Conservation (phyloP, 2,797 vertebrate genomes). For the Brachymystax lenok region DNA sequence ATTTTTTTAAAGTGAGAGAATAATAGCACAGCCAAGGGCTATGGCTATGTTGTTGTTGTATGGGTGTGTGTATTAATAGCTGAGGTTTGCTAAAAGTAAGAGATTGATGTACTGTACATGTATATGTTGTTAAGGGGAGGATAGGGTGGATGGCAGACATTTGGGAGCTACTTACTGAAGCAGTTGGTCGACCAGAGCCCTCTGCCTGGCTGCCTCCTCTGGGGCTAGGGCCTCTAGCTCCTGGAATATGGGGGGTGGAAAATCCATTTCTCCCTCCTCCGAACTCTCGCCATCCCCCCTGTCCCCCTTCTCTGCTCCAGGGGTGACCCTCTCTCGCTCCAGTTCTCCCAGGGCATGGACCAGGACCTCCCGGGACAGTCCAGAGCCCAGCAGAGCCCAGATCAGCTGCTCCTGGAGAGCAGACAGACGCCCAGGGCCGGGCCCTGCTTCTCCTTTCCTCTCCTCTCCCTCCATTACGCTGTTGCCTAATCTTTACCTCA, state of each 20-base stretch:
- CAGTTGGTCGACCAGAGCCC: constrained; percentile 90
- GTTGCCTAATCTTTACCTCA: constrained; percentile 47
- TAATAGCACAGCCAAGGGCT: constrained; percentile 2
- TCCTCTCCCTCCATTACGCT: constrained; percentile 74
- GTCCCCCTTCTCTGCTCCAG: constrained; percentile 69
- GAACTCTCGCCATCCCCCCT: constrained; percentile 86
- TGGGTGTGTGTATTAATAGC: neutral
- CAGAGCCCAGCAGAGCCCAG: constrained; percentile 90
- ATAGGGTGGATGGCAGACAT: neutral
- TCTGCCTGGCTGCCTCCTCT: constrained; percentile 91
- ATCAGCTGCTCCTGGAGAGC: constrained; percentile 94
- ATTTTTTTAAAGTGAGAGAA: constrained; percentile 4
- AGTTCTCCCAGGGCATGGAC: constrained; percentile 90
- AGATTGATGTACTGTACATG: neutral
- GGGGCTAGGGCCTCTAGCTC: constrained; percentile 92
- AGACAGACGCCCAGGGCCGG: constrained; percentile 82
- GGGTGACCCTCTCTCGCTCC: constrained; percentile 73
- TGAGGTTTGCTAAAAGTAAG: neutral
- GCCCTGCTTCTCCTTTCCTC: constrained; percentile 52
- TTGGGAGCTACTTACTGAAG: constrained; percentile 86
- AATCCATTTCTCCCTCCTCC: constrained; percentile 95
- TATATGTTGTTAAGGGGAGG: constrained; percentile 9
- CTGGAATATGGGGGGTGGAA: constrained; percentile 92
- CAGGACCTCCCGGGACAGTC: constrained; percentile 90
- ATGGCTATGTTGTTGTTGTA: constrained; percentile 3